Base-by-base conservation (phyloP, 2,113 vertebrate species). In the Psilopsiagon aurifrons region DNA sequence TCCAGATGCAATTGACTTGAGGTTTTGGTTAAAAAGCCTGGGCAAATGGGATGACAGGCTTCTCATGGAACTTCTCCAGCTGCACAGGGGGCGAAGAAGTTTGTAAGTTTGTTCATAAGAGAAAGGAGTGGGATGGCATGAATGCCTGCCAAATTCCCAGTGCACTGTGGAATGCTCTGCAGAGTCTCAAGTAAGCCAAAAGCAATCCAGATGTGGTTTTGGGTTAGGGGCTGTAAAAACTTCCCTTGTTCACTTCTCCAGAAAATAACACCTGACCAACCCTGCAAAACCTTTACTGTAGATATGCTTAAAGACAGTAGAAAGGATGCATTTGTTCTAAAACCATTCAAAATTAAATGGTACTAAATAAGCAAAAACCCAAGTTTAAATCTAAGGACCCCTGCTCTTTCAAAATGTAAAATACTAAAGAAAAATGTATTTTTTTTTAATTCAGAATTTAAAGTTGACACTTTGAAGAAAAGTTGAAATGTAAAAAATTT, bases 111-210 rank as follows among this genome's bases (percentile, higher is more conserved):
- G 14, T 54, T 71, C 18, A 11, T 29, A 55, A 49, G 69, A 75
- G 35, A 37, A 29, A 18, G 12, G 12, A 41, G 11, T 9, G 10
- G 0, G 6, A 68, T 6, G 8, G 8, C 9, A 2, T 44, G 18
- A 92, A 43, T 7, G 15, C 11, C 25, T 60, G 35, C 11, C 17
- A 20, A 29, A 57, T 67, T 78, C 10, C 10, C 12, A 33, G 1
- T 44, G 20, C 27, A 8, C 20, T 43, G 5, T 29, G 11, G 13
- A 43, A 43, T 28, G 10, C 24, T 83, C 29, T 69, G 27, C 13
- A 27, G 23, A 10, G 13, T 80, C 25, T 52, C 4, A 64, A 66
- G 31, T 11, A 52, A 69, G 41, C 8, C 15, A 20, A 33, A 67
- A 19, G 3, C 5, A 47, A 20, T 71, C n/a, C 13, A 79, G 41